Evolutionary conservation across 2,888 invertebrate genomes (phyloP), one percentile per base, ranked within the genome.

Genomic region (Megaustenia siamemsis): DNA sequence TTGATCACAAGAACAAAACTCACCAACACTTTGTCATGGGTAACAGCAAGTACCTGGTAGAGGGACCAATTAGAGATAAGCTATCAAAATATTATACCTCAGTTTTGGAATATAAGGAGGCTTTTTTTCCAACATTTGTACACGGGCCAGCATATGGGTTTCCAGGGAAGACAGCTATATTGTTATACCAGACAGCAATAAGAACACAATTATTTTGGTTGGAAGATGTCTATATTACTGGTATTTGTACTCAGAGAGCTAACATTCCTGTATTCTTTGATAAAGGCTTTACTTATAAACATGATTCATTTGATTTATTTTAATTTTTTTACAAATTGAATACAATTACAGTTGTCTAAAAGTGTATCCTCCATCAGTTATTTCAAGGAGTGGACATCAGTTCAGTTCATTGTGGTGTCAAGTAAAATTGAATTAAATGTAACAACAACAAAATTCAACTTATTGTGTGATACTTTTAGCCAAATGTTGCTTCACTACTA

Each of bases 261-360:
- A 68, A 53, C 38, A 77, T 83, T n/a, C 83, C 83, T 32, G 83
- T 83, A 18, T 83, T 83, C 49, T 83, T 83, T 49, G 77, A 83
- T 43, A 49, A 45, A 8, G 32, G 68, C 1, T 83, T 83, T 68
- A 63, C 77, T n/a, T 77, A 77, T 35, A 75, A 12, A 28, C 76
- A 83, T n/a, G 49, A 49, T 38, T 73, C 69, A 6, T n/a, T 82
- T 40, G 82, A 82, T 32, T 4, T 28, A 32, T 28, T 82, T 32
- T 80, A 32, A 63, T 12, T 3, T 3, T 53, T 10, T 1, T 1
- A 38, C 35, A 32, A 38, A 3, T 38, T 43, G 43, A 68, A 12
- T 53, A 53, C 21, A 21, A 53, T 18, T 21, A 24, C 53, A 53
- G 21, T 18, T 53, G 53, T 24, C 21, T n/a, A n/a, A n/a, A n/a